Evolutionary conservation across 2,797 vertebrate genomes (phyloP).

Genomic region (Schizothorax lantsangensis): DNA sequence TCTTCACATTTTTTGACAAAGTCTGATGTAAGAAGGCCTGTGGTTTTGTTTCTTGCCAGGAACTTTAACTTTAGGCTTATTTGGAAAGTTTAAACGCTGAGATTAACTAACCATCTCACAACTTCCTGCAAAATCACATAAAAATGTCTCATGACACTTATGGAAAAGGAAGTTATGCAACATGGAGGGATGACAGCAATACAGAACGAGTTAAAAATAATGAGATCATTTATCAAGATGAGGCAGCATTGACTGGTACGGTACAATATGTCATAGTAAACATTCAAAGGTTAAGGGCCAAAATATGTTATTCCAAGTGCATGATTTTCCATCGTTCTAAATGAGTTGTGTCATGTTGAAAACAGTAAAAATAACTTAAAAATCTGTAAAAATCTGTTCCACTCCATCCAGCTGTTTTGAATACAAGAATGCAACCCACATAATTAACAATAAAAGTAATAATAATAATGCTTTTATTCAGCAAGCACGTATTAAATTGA

Average conservation of each 20-base stretch:
- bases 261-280: neutral
- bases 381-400: neutral
- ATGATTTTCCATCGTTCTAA: neutral
- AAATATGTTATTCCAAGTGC: neutral
- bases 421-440: neutral
- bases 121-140: neutral
- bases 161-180: slow-evolving; percentile 15
- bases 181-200: neutral
- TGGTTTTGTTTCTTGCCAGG: neutral
- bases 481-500: neutral
- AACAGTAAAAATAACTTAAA: neutral
- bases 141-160: neutral
- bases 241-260: neutral
- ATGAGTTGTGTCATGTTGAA: neutral
- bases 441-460: neutral
- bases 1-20: neutral
- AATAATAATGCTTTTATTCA: too few relatives aligned
- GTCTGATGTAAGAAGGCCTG: neutral
- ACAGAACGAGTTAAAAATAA: neutral
- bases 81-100: neutral
- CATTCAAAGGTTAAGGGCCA: neutral
- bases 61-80: neutral
- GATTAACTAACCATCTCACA: neutral
- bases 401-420: neutral
- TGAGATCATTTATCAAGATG: neutral